Evolutionary conservation across 2,888 invertebrate species (phyloP), one percentile per base, ranked within the genome.

Genomic region (Xylota sylvarum): DNA sequence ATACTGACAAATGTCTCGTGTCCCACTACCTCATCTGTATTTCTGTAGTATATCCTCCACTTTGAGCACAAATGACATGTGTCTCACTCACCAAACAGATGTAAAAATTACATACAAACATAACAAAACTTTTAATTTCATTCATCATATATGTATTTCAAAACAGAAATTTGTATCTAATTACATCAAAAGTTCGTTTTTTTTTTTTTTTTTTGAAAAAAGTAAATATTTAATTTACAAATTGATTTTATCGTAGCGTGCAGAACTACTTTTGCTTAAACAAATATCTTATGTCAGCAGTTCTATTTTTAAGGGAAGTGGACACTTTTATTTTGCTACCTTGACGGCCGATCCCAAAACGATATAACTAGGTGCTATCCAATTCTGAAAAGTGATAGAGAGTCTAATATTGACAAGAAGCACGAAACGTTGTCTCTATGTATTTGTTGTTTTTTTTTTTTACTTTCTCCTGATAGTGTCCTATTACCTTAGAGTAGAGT

Each of bases 351-450:
- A 82, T 67, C 86, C 86, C 77, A 73, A 58, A 82, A 56, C 77
- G 60, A 86, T 86, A 86, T 86, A 73, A 86, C 77, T 74, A 86
- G 86, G 82, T 86, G 86, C 69, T 78, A 86, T 86, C 82, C 86
- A 86, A 77, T 86, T 77, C 60, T 58, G 56, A 64, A 86, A 86
- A 82, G 73, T 82, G 77, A 86, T 78, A 64, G 72, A 73, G 19
- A 19, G 62, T 77, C 48, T 40, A 73, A 82, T 81, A 86, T 82
- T 82, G 86, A 78, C 73, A 58, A 43, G 19, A 58, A 50, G 78
- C 86, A 86, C 86, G 86, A 78, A 72, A 82, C 50, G 50, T 5
- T 60, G 32, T 43, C 73, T 50, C 67, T 48, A n/a, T n/a, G n/a
- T n/a, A 30, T 43, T 27, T 67, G 40, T 35, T 35, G 40, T 10